Conservation (phyloP, 2,797 vertebrate species). For the Gallinago nigripennis region DNA sequence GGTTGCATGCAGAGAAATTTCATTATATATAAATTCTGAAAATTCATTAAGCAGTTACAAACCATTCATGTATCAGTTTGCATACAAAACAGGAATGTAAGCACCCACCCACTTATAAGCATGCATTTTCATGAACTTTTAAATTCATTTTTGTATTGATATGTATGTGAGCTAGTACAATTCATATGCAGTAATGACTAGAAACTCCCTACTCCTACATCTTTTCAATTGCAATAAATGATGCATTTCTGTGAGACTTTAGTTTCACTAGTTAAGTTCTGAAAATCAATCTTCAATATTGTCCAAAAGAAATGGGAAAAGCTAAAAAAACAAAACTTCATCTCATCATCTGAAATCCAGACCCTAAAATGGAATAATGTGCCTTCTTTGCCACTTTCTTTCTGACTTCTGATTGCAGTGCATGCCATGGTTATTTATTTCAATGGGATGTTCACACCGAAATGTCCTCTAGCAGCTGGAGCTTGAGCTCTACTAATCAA, state of each 20-base stretch:
- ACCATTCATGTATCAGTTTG: neutral
- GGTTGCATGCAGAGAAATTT: neutral
- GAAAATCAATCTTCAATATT: neutral
- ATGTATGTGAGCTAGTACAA: neutral
- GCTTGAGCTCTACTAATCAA: neutral
- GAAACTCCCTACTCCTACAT: neutral
- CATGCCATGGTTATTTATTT: neutral
- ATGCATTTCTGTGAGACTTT: neutral
- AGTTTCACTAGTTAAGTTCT: neutral
- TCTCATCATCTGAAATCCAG: neutral
- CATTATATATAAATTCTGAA: neutral
- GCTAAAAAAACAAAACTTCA: neutral
- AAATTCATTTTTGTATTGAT: neutral
- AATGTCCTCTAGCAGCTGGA: neutral
- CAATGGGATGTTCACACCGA: neutral
- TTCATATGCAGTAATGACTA: neutral
- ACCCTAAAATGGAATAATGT: neutral
- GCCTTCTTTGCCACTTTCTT: neutral
- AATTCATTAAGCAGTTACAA: neutral
- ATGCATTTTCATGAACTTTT: conserved; percentile 8
- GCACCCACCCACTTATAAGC: neutral
- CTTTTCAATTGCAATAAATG: neutral
- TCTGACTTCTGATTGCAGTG: neutral
- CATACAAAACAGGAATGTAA: neutral
- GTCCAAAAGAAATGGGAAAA: neutral